Evolutionary conservation across 2,113 vertebrate genomes (phyloP).

Genomic region (Rafetus swinhoei): DNA sequence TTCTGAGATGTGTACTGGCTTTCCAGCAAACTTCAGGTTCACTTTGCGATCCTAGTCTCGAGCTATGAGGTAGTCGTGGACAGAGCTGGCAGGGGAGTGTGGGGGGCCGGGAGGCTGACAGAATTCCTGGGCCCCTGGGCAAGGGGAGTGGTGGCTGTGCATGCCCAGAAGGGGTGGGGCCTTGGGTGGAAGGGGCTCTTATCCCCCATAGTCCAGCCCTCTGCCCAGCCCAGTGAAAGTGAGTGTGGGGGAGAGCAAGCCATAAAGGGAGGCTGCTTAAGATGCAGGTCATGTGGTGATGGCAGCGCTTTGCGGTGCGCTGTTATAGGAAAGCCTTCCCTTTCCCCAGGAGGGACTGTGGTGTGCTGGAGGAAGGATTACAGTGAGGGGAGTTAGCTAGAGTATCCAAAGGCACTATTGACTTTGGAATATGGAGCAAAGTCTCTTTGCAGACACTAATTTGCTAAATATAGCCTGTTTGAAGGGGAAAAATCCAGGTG

Average conservation of each 20-base stretch:
- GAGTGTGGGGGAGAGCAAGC: too few relatives aligned
- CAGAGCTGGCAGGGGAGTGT: not conserved
- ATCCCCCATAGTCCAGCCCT: too few relatives aligned
- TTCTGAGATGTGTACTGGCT: not conserved
- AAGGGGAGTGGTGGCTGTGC: too few relatives aligned
- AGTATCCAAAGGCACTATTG: not conserved
- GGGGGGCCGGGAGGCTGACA: too few relatives aligned
- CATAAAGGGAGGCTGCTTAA: not conserved
- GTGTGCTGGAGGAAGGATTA: not conserved
- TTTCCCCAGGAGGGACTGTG: not conserved
- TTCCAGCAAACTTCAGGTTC: not conserved
- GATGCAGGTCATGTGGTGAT: not conserved
- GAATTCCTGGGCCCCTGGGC: too few relatives aligned
- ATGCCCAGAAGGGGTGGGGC: too few relatives aligned
- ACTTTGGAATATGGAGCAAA: not conserved
- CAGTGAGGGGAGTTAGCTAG: not conserved
- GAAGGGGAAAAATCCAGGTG: not conserved
- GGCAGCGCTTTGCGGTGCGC: not conserved
- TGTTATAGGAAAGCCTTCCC: not conserved
- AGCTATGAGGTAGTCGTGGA: not conserved
- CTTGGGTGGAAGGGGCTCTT: too few relatives aligned
- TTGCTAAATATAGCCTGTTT: slow-evolving; percentile 2
- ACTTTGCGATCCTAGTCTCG: not conserved
- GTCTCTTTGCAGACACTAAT: not conserved
- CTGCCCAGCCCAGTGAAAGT: too few relatives aligned